Evolutionary conservation across 2,888 invertebrate species (phyloP), one percentile per base, ranked within the genome.

Genomic region (Chalcosyrphus nemorum): DNA sequence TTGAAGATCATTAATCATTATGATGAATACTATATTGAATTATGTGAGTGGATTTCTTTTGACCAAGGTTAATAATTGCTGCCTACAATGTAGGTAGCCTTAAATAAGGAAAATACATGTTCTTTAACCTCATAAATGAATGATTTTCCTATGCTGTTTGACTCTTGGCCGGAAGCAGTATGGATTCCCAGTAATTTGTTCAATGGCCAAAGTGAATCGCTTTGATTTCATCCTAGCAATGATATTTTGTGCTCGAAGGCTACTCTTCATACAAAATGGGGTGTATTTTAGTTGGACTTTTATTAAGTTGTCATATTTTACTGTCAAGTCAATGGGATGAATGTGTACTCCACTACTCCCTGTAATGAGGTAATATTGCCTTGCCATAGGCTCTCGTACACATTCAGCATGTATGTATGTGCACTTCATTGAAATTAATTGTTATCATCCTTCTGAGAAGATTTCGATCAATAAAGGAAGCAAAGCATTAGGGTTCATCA

Each of bases 11-110:
- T 54, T 29, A 54, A 54, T 54, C 52, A 54, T 29, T 29, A 54
- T 54, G 52, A 29, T 29, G 29, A 29, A 52, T 52, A n/a, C n/a
- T n/a, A 13, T 24, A 52, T 38, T 54, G 52, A 27, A 54, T 24
- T 11, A 29, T 15, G 52, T 29, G 29, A 5, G 7, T 17, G 29
- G 4, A 4, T 24, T 50, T 13, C 13, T 19, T 17, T 43, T 43
- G 2, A 17, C 24, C 21, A 24, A 24, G 47, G 29, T 29, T 54
- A 54, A 29, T 54, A 54, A 29, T 54, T 29, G 29, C 17, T 29
- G 13, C 27, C 21, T 24, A 13, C 24, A 6, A 2, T 19, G 24
- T n/a, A 19, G 13, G 24, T 43, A 43, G 2, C 5, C 13, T 27
- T 5, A 5, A 2, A 24, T 38, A 13, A 21, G 5, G 13, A 6